Evolutionary conservation across 53 echinoderm and acorn worm genomes (phyloP).

Genomic region (Antedon mediterranea): DNA sequence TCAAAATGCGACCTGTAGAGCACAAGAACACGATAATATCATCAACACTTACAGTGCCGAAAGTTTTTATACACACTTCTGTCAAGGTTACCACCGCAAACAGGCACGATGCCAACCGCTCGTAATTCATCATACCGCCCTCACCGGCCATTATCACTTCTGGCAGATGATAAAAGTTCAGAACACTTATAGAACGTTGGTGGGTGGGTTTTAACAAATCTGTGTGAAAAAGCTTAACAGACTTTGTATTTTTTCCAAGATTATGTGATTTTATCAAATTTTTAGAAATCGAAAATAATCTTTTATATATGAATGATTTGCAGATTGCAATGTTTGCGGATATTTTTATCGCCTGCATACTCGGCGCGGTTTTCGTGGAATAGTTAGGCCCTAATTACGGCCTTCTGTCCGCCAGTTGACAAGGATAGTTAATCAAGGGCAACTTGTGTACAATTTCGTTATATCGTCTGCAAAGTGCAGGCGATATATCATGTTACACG

Average conservation of each 20-base stretch:
- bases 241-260: background rate
- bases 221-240: too few relatives aligned
- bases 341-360: background rate
- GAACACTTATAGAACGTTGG: background rate
- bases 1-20: background rate
- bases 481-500: background rate
- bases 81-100: background rate
- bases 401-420: background rate
- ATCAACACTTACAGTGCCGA: background rate
- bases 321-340: background rate
- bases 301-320: background rate
- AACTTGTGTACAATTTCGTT: background rate
- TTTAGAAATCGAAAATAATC: background rate
- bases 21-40: background rate
- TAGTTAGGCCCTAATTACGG: background rate
- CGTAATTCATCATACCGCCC: background rate
- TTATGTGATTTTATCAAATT: background rate
- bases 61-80: background rate
- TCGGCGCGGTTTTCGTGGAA: background rate
- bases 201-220: background rate
- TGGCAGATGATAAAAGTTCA: background rate
- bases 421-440: background rate
- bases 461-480: background rate
- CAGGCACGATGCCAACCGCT: background rate
- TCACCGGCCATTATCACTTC: background rate